Evolutionary conservation across 2,113 vertebrate species (phyloP).

Genomic region (Actenoides lindsayi): DNA sequence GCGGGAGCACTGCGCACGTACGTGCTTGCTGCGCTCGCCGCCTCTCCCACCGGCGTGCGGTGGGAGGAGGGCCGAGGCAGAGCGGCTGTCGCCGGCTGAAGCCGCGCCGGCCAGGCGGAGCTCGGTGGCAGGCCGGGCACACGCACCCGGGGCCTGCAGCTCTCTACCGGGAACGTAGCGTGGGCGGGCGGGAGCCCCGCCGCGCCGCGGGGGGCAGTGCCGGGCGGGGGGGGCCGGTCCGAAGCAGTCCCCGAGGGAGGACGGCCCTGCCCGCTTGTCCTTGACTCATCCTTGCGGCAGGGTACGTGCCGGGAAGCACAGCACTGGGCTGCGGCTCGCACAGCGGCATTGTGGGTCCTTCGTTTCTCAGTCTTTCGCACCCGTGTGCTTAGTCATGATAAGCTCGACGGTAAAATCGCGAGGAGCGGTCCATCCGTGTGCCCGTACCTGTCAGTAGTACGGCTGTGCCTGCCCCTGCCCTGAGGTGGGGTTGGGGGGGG

Average conservation of each 20-base stretch:
- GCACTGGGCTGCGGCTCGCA: slow-evolving; percentile 34
- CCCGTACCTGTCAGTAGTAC: background rate
- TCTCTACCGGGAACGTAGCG: background rate
- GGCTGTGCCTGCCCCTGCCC: background rate
- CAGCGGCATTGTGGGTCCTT: slow-evolving; percentile 39
- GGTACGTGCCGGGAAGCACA: slow-evolving; percentile 67
- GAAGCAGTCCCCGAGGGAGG: background rate
- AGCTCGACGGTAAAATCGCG: background rate
- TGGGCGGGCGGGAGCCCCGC: background rate
- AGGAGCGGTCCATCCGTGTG: background rate
- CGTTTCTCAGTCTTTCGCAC: background rate
- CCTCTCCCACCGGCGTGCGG: background rate
- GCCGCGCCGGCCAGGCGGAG: background rate
- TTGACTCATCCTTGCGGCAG: slow-evolving; percentile 68
- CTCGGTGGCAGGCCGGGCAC: background rate
- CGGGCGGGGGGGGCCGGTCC: background rate
- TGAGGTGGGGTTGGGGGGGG: accelerated
- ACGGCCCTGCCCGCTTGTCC: slow-evolving; percentile 5
- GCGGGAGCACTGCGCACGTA: background rate
- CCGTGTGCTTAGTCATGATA: slow-evolving; percentile 17
- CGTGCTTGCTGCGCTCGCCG: background rate
- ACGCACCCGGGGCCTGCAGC: background rate
- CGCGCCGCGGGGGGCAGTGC: background rate
- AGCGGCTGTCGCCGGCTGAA: background rate
- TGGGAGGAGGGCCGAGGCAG: too few relatives aligned